Percentiles rank a stretch among this genome's conserved stretches.
Evolutionary conservation across 2,113 vertebrate species (phyloP).

Genomic region (Peromyscus maniculatus): DNA sequence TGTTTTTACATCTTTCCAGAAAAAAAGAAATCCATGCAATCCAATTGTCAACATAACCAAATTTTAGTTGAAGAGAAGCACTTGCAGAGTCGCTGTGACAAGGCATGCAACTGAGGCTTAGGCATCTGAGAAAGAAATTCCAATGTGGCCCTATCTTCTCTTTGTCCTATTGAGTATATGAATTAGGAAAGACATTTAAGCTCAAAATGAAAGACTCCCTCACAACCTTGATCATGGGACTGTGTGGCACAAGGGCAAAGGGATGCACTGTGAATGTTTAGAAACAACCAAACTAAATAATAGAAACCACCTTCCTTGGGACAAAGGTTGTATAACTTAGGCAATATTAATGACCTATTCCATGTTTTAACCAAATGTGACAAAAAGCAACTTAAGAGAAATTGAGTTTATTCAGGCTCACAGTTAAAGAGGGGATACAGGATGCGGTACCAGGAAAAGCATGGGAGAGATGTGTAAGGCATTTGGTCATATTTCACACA

Average conservation of each 20-base stretch:
- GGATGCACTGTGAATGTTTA: background rate
- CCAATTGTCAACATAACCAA: background rate
- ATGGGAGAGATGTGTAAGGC: background rate
- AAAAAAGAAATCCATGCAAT: background rate
- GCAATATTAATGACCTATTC: background rate
- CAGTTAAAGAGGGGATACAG: background rate
- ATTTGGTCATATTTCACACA: background rate
- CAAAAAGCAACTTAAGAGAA: background rate
- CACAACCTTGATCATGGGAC: background rate
- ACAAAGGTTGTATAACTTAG: background rate
- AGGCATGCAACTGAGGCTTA: background rate
- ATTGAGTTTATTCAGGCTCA: background rate
- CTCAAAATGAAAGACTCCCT: background rate
- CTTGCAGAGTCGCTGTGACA: background rate
- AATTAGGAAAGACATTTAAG: background rate
- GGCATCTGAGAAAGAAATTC: too few relatives aligned
- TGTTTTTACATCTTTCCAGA: background rate
- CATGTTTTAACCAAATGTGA: background rate
- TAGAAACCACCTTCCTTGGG: too few relatives aligned
- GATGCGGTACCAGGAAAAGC: background rate
- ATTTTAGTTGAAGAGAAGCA: background rate
- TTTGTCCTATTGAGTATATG: background rate
- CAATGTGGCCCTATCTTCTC: background rate
- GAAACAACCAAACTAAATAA: background rate
- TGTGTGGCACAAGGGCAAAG: background rate